Evolutionary conservation across 2,888 invertebrate species (phyloP), one percentile per base, ranked within the genome.

Genomic region (Drosophila rellima): DNA sequence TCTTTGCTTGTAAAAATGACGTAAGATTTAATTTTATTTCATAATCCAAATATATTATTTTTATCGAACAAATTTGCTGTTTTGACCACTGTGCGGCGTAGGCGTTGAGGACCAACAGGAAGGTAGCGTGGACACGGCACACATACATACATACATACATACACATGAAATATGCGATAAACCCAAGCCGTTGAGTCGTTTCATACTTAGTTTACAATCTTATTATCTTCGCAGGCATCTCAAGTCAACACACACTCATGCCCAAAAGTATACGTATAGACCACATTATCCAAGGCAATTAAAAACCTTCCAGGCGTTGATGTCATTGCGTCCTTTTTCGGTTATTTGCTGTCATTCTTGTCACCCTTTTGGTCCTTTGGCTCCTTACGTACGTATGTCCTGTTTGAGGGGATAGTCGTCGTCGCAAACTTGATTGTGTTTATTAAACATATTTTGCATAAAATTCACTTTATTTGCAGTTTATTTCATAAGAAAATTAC

Each of bases 401-500:
- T 44, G 56, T 63, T 55, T 62, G 55, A 54, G 71, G 50, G 71
- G 50, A 67, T 64, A 42, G 52, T 56, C 70, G 59, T 68, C 73
- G 59, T 68, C 57, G 64, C 63, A 51, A 75, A 70, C 78, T 76
- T 78, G 82, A 85, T 82, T 82, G 76, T 81, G 83, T 87, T 87
- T 87, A 88, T 86, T 88, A 78, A 86, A 83, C 87, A 90, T 86
- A 89, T 86, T 83, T 82, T 85, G 81, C 90, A 81, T 86, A 84
- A 87, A 90, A 86, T 91, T 75, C 74, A 89, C 82, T 81, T 86
- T 86, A 76, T 78, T 87, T 75, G 82, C 80, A 80, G 82, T 85
- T 85, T 74, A 80, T 83, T 88, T 80, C 70, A 68, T 73, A 90
- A 89, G 88, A 88, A 88, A 85, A 79, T 78, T 75, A 76, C 74